A percentile compares a stretch with the other conserved stretches of the same genome.
Evolutionary conservation across 35 echinoderm and acorn worm species (phyloP).

Genomic region (Lytechinus variegatus): DNA sequence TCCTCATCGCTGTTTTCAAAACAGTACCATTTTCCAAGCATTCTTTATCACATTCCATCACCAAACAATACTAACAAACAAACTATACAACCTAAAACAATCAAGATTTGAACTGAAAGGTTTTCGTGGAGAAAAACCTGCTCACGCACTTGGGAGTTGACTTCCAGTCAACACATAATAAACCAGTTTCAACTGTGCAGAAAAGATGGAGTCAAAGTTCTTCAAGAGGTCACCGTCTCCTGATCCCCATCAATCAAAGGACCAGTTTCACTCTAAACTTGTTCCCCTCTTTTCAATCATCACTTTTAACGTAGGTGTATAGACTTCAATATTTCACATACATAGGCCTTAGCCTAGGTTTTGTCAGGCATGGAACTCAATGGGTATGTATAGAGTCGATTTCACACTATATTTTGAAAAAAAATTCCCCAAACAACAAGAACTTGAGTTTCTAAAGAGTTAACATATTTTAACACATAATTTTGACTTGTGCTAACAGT

Average conservation of each 20-base stretch:
- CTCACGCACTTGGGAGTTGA: background rate
- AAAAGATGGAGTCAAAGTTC: background rate
- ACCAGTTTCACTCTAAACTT: background rate
- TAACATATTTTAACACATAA: no score
- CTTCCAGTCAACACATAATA: background rate
- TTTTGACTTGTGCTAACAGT: no score
- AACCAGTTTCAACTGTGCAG: background rate
- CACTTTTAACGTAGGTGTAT: background rate
- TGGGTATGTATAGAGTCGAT: no score
- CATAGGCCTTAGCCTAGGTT: no score
- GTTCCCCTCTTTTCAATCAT: background rate
- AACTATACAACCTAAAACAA: no score
- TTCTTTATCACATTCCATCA: background rate
- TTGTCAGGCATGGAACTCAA: no score
- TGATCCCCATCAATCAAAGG: background rate
- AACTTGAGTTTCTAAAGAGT: no score
- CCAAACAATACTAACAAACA: no score
- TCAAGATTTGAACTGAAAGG: no score
- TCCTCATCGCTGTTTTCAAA: background rate
- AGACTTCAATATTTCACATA: no score
- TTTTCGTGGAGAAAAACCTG: background rate
- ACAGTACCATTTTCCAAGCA: background rate
- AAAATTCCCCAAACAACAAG: background rate
- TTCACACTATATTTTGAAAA: background rate
- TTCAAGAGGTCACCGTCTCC: background rate